Evolutionary conservation across 1,140 invertebrate species (phyloP).

Genomic region (Anastatus disparis): DNA sequence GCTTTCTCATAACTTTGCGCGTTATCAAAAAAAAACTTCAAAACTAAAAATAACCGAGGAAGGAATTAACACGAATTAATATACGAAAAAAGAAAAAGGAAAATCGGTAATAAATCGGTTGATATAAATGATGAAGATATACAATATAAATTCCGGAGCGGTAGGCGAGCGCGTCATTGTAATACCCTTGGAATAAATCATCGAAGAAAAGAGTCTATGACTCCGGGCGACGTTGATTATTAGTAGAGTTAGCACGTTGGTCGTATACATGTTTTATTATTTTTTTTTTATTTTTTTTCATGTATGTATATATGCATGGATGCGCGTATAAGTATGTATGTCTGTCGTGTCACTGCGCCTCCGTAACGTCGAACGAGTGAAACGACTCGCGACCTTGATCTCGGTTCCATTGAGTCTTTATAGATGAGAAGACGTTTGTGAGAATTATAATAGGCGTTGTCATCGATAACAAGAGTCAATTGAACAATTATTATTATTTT

Average conservation of each 20-base stretch:
- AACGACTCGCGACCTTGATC: slow-evolving; percentile 42
- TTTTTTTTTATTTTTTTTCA: too few species aligned
- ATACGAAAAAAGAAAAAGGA: too few species aligned
- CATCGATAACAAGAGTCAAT: slow-evolving; percentile 23
- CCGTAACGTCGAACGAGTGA: slow-evolving; percentile 16
- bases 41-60: too few species aligned
- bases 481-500: too few species aligned
- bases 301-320: too few species aligned
- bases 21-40: not conserved
- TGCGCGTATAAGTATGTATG: not conserved
- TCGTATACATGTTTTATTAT: slow-evolving; percentile 5
- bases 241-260: not conserved
- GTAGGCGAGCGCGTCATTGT: too few species aligned
- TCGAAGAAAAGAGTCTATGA: not conserved
- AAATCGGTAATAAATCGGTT: slow-evolving; percentile 6
- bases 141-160: too few species aligned
- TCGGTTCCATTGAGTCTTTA: slow-evolving; percentile 38
- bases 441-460: not conserved
- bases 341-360: slow-evolving; percentile 30
- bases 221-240: not conserved
- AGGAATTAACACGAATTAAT: too few species aligned
- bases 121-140: too few species aligned
- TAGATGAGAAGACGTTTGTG: not conserved
- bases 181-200: not conserved
- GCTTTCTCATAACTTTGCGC: not conserved